Evolutionary conservation across 2,113 vertebrate species (phyloP).

Genomic region (Bungarus multicinctus): DNA sequence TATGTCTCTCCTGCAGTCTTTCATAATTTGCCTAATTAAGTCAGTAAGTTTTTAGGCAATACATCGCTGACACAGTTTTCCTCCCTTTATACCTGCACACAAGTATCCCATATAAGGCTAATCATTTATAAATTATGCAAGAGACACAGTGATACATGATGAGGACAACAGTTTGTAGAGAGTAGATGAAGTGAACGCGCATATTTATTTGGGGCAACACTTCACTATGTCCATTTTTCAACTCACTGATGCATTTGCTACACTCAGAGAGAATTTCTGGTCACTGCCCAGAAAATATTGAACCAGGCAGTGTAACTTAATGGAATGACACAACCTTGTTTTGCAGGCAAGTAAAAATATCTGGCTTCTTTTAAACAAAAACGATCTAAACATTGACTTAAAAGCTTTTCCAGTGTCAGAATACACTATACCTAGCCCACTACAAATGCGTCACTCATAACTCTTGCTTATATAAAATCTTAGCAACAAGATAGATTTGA

Average conservation of each 20-base stretch:
- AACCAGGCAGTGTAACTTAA: not conserved
- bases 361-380: not conserved
- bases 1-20: not conserved
- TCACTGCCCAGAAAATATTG: not conserved
- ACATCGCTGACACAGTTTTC: not conserved
- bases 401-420: constrained; percentile 5
- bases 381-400: not conserved
- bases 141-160: not conserved
- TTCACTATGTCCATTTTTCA: not conserved
- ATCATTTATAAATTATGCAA: not conserved
- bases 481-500: not conserved
- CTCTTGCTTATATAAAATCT: not conserved
- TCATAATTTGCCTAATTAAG: not conserved
- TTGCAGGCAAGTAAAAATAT: not conserved
- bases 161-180: not conserved
- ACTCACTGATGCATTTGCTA: not conserved
- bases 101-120: not conserved
- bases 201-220: not conserved
- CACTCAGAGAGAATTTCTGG: not conserved
- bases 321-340: not conserved
- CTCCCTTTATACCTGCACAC: not conserved
- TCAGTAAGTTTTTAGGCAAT: not conserved
- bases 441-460: not conserved
- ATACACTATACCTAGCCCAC: not conserved
- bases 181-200: not conserved